A percentile compares a stretch with the other conserved stretches of the same genome.
Evolutionary conservation across 2,888 invertebrate genomes (phyloP).

Genomic region (Sesamia inferens): DNA sequence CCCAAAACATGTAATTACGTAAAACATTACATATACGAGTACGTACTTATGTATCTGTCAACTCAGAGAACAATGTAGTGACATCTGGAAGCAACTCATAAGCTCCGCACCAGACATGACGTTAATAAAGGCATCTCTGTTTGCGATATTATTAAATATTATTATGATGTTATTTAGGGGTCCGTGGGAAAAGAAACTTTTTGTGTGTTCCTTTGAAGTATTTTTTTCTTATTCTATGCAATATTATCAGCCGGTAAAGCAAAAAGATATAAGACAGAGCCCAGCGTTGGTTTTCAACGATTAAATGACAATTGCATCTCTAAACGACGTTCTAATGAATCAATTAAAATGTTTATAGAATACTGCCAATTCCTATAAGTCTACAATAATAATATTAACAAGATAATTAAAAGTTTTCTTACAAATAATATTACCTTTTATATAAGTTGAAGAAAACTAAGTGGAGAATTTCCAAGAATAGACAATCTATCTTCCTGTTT

Average conservation of each 20-base stretch:
- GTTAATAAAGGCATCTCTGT: conserved; percentile 40
- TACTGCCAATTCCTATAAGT: not conserved
- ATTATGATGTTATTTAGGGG: conserved; percentile 27
- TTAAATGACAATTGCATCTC: not conserved
- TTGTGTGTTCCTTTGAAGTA: not conserved
- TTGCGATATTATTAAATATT: conserved; percentile 47
- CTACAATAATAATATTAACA: not conserved
- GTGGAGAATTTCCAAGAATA: not conserved
- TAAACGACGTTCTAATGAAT: not conserved
- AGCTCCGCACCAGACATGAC: conserved; percentile 39
- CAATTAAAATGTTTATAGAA: not conserved
- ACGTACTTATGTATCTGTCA: not conserved
- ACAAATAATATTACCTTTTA: not conserved
- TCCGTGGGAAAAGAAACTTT: not conserved
- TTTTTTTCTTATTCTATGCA: not conserved
- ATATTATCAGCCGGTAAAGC: too few species aligned
- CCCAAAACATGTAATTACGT: conserved; percentile 15
- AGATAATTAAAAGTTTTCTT: not conserved
- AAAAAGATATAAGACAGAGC: too few species aligned
- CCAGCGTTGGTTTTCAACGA: too few species aligned
- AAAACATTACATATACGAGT: not conserved
- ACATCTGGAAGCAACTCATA: conserved; percentile 46
- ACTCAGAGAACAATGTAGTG: conserved; percentile 23
- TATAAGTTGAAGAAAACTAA: not conserved
- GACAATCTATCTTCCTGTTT: not conserved